phyloP scores from a whole-genome alignment of 1,140 invertebrate genomes.

The Drosophila melanica region DNA sequence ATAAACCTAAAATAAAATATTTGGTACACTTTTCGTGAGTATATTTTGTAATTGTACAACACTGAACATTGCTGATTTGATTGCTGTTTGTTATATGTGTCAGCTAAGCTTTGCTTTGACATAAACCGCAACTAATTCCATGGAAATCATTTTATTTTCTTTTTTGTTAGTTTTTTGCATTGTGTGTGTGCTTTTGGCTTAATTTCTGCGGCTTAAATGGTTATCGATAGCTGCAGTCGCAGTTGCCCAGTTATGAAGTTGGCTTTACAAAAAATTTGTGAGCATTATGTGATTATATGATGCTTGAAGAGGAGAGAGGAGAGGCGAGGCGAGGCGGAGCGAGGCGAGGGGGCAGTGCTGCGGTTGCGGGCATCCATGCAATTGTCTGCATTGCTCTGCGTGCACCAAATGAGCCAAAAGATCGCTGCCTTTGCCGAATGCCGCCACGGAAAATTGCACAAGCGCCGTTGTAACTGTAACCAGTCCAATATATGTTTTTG shows the following conservation, averaged over 20 bases:
- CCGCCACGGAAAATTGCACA: conserved; percentile 41
- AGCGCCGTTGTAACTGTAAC: conserved; percentile 38
- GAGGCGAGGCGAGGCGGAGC: background rate
- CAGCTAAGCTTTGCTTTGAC: conserved; percentile 50
- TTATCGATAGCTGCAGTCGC: conserved; percentile 48
- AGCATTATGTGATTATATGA: conserved; percentile 51
- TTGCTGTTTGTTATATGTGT: conserved; percentile 38
- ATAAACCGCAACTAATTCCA: conserved; percentile 67
- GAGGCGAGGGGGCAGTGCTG: background rate
- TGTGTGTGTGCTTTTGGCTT: conserved; percentile 35
- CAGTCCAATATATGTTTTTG: conserved; percentile 3
- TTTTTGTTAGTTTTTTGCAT: conserved; percentile 33
- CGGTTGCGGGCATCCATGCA: conserved; percentile 9
- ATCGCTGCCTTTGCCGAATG: conserved; percentile 28
- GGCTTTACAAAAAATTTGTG: conserved; percentile 36
- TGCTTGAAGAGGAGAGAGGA: background rate
- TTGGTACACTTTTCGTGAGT: conserved; percentile 46
- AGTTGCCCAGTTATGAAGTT: conserved; percentile 24
- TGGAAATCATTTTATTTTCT: conserved; percentile 52
- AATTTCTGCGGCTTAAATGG: conserved; percentile 63
- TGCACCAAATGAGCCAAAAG: conserved; percentile 32
- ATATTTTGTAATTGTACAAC: conserved; percentile 42
- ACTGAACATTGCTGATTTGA: conserved; percentile 4
- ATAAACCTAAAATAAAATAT: conserved; percentile 24
- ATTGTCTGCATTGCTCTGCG: conserved; percentile 40